Percentiles rank a stretch among this genome's conserved stretches.
These are phyloP conservation scores for Parapsyche elsis DNA, from an alignment of 1,140 invertebrate genomes.

Conservation along the genomic window DNA sequence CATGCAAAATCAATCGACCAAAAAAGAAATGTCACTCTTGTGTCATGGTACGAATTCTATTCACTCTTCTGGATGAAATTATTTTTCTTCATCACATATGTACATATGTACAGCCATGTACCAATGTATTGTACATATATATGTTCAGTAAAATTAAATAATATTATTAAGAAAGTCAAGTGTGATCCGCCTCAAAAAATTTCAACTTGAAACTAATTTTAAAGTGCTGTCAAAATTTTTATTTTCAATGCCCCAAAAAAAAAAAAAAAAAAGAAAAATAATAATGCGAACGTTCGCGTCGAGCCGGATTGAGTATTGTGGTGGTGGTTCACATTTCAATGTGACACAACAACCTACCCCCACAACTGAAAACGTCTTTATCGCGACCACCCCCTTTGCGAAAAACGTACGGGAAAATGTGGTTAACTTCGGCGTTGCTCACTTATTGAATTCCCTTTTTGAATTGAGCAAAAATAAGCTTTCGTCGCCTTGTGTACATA, in stretches of 20 bases:
- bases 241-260: background rate
- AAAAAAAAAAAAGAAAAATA: background rate
- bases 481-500: background rate
- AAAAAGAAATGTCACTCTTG: no score
- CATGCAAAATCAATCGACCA: no score
- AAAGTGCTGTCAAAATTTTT: background rate
- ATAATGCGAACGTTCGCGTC: background rate
- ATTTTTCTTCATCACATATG: no score
- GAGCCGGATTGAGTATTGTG: constrained; percentile 26
- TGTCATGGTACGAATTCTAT: no score
- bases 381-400: constrained; percentile 37
- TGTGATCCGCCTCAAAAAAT: no score
- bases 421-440: constrained; percentile 30
- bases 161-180: no score
- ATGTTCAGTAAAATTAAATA: no score
- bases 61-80: no score
- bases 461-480: constrained; percentile 47
- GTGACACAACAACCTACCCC: constrained; percentile 27
- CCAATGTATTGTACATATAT: no score
- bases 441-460: constrained; percentile 51
- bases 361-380: constrained; percentile 42
- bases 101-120: no score
- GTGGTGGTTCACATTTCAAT: constrained; percentile 38
- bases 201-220: background rate
- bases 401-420: constrained; percentile 26